Evolutionary conservation across 23 tunicate species (phyloP).

Genomic region (Phallusia fumigata): DNA sequence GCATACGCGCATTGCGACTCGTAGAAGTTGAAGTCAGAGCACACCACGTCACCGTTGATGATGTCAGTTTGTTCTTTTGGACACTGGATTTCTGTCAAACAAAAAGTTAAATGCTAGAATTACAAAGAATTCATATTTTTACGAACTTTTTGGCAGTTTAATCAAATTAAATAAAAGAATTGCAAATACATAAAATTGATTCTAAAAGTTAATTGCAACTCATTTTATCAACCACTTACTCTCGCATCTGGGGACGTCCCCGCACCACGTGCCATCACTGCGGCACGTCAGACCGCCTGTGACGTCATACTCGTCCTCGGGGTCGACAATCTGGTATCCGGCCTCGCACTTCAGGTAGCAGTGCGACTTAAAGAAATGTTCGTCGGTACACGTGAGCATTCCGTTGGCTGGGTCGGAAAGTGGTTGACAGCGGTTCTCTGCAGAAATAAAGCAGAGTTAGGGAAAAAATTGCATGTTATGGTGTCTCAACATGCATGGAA

Average conservation of each 20-base stretch:
- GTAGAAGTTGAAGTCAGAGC: conserved; percentile 49
- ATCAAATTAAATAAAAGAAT: too few species aligned
- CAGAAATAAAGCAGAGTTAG: too few species aligned
- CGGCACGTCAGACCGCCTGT: conserved; percentile 56
- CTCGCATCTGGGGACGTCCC: conserved; percentile 65
- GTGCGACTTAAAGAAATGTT: conserved; percentile 44
- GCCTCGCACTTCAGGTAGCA: conserved; percentile 54
- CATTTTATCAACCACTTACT: conserved; percentile 43
- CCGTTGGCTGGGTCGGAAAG: conserved; percentile 44
- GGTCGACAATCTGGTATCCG: conserved; percentile 63
- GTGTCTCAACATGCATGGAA: too few species aligned
- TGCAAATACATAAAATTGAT: too few species aligned
- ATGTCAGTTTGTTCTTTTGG: conserved; percentile 34
- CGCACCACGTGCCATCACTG: conserved; percentile 84
- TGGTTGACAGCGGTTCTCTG: conserved; percentile 52
- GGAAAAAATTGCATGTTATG: too few species aligned
- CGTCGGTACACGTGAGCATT: conserved; percentile 47
- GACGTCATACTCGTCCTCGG: conserved; percentile 64
- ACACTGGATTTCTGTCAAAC: conserved; percentile 33
- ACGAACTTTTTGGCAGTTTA: too few species aligned
- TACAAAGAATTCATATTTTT: too few species aligned
- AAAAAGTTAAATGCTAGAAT: too few species aligned
- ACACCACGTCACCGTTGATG: conserved; percentile 40
- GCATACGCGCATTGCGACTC: conserved; percentile 50
- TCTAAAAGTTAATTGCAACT: too few species aligned